These are phyloP conservation scores for Synergus japonicus DNA, from an alignment of 2,888 invertebrate species.

Conservation along the genomic window DNA sequence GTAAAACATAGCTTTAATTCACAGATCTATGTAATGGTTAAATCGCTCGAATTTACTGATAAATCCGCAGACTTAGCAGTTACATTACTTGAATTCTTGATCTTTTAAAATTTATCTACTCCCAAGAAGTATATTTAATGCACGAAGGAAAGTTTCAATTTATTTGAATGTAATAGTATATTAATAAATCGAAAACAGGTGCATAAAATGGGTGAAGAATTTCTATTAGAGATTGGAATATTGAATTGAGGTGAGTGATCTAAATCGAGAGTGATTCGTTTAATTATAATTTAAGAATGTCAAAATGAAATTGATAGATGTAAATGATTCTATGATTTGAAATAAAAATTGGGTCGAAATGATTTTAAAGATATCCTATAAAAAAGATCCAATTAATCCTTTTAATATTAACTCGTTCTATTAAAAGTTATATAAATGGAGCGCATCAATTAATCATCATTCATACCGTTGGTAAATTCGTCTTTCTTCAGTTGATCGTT, in stretches of 20 bases:
- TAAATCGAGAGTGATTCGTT: too few relatives aligned
- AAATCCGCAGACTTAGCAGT: background rate
- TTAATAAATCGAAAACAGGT: background rate
- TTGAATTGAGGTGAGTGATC: too few relatives aligned
- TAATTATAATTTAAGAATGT: too few relatives aligned
- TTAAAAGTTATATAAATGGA: background rate
- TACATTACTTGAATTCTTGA: background rate
- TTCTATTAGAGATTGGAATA: too few relatives aligned
- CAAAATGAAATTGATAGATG: too few relatives aligned
- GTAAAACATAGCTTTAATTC: conserved; percentile 39
- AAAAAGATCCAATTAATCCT: too few relatives aligned
- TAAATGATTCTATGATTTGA: too few relatives aligned
- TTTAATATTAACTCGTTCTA: background rate
- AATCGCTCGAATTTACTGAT: conserved; percentile 1
- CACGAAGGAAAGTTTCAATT: background rate
- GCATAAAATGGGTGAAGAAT: too few relatives aligned
- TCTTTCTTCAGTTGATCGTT: background rate
- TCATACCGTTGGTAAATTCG: background rate
- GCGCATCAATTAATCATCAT: background rate
- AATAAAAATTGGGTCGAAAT: too few relatives aligned
- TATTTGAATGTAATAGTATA: background rate
- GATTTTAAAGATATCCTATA: too few relatives aligned
- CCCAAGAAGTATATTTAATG: background rate
- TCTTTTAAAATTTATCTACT: background rate
- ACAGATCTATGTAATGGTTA: conserved; percentile 45